These are phyloP conservation scores for Electrona antarctica DNA, from an alignment of 2,113 vertebrate species.

Conservation along the genomic window DNA sequence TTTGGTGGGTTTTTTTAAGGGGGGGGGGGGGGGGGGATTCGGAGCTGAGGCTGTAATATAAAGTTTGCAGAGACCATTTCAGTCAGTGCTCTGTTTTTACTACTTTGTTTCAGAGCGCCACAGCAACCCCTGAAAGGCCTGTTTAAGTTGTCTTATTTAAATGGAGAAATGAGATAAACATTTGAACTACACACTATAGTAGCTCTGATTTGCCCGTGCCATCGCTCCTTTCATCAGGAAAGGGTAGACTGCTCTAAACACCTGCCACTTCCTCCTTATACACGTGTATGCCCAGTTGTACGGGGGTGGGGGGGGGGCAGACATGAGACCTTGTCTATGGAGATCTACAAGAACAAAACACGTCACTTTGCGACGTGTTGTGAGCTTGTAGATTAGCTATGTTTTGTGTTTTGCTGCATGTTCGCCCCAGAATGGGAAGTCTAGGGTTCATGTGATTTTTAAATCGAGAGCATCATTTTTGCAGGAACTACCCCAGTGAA, in stretches of 20 bases:
- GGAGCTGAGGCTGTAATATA: background rate
- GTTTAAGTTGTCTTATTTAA: background rate
- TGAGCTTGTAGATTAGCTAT: no score
- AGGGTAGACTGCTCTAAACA: background rate
- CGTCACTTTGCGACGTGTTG: no score
- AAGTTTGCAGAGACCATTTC: background rate
- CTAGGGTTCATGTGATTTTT: no score
- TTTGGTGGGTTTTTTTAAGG: background rate
- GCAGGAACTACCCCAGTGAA: slow-evolving; percentile 5
- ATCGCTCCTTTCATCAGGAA: slow-evolving; percentile 10
- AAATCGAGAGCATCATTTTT: no score
- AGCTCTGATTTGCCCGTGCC: background rate
- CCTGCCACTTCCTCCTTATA: no score
- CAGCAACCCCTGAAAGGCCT: background rate
- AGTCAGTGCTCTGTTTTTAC: background rate
- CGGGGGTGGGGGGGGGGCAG: no score
- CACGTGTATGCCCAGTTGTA: no score
- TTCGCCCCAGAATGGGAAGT: no score
- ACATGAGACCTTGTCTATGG: no score
- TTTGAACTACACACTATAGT: background rate
- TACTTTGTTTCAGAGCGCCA: background rate
- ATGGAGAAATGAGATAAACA: background rate
- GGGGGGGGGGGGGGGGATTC: background rate
- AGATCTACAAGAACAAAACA: no score
- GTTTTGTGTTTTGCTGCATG: background rate